These are phyloP conservation scores for Eupeodes latifasciatus DNA, from an alignment of 2,888 invertebrate genomes.

Conservation along the genomic window DNA sequence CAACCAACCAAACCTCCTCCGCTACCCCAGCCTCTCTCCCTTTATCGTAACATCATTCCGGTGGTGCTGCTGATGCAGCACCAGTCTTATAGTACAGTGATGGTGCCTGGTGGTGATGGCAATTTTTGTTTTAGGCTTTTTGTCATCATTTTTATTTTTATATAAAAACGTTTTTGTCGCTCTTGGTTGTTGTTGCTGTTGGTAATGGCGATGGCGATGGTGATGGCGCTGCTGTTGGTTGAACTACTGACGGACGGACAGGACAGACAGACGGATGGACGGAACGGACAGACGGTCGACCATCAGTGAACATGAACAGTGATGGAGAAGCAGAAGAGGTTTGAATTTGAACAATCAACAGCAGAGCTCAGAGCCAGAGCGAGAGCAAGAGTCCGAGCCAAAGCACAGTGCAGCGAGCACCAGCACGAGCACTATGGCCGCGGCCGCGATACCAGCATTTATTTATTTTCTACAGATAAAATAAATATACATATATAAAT, in stretches of 20 bases:
- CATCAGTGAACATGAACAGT: slow-evolving; percentile 23
- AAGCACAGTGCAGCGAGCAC: slow-evolving; percentile 29
- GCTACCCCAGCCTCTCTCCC: slow-evolving; percentile 7
- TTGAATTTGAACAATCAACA: slow-evolving; percentile 66
- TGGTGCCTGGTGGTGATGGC: slow-evolving; percentile 75
- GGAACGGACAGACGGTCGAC: slow-evolving; percentile 17
- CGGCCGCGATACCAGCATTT: slow-evolving; percentile 56
- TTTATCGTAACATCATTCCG: slow-evolving; percentile 50
- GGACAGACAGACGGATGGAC: neutral
- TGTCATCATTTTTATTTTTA: slow-evolving; percentile 74
- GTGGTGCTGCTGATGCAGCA: slow-evolving; percentile 61
- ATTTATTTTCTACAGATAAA: slow-evolving; percentile 53
- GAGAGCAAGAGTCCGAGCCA: no score
- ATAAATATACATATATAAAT: slow-evolving; percentile 18
- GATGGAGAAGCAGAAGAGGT: slow-evolving; percentile 58
- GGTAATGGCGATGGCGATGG: slow-evolving; percentile 25
- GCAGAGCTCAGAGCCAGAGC: neutral
- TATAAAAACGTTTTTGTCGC: slow-evolving; percentile 48
- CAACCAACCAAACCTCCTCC: slow-evolving; percentile 17
- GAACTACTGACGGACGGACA: slow-evolving; percentile 39
- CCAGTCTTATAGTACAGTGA: slow-evolving; percentile 57
- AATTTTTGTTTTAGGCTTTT: slow-evolving; percentile 70
- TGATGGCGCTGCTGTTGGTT: slow-evolving; percentile 36
- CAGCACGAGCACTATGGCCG: slow-evolving; percentile 7
- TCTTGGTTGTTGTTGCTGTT: slow-evolving; percentile 49